Evolutionary conservation across 2,113 vertebrate genomes (phyloP).

Genomic region (Pavo muticus): DNA sequence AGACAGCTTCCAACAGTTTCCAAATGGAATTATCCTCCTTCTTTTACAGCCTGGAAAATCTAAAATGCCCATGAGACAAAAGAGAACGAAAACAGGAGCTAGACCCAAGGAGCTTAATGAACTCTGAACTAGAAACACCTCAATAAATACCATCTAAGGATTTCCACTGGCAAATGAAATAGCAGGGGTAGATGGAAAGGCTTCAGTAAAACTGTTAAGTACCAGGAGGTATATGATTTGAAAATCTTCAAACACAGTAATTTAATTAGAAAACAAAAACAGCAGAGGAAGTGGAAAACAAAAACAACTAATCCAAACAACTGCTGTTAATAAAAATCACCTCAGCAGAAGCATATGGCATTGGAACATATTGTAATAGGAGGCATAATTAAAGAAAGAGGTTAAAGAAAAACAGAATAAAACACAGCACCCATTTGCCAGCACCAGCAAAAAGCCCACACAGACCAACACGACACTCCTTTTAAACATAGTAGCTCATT

Average conservation of each 20-base stretch:
- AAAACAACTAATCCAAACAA: background rate
- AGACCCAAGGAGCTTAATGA: background rate
- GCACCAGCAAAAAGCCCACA: background rate
- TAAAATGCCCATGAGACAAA: background rate
- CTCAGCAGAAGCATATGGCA: background rate
- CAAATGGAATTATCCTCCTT: constrained; percentile 23
- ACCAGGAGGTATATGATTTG: background rate
- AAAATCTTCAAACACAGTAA: background rate
- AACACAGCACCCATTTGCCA: background rate
- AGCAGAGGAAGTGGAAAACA: background rate
- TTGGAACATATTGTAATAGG: background rate
- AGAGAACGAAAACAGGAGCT: background rate
- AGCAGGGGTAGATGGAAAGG: background rate
- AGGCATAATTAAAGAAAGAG: background rate
- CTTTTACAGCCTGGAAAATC: constrained; percentile 28
- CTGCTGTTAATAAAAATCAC: constrained; percentile 28
- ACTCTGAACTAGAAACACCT: background rate
- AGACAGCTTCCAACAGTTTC: background rate
- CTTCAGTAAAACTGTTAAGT: background rate
- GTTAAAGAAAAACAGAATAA: constrained; percentile 1
- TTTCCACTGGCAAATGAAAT: background rate
- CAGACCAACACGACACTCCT: background rate
- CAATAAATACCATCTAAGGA: background rate
- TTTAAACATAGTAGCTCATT: background rate
- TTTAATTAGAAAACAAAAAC: background rate